Percentiles rank a stretch among this genome's conserved stretches.
Conservation (phyloP, 2,888 invertebrate species). For the Blastobasis lacticolella region DNA sequence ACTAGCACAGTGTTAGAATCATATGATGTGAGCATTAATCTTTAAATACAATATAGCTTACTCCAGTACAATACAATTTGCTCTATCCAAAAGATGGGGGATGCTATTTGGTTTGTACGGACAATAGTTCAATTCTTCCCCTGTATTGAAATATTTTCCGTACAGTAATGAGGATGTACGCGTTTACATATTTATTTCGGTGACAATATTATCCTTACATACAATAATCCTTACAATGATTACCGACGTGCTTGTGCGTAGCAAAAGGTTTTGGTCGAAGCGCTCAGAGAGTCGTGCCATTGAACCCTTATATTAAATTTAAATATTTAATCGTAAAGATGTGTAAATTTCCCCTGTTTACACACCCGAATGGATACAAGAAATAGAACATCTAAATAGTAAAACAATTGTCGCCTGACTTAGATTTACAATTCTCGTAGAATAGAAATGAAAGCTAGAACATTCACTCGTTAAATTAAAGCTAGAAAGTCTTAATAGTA, state of each 20-base stretch:
- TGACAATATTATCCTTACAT: slow-evolving; percentile 15
- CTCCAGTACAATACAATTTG: slow-evolving; percentile 31
- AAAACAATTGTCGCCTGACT: slow-evolving; percentile 28
- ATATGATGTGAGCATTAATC: slow-evolving; percentile 65
- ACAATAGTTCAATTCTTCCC: slow-evolving; percentile 68
- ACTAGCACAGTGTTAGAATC: slow-evolving; percentile 67
- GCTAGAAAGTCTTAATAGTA: slow-evolving; percentile 49
- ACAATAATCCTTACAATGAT: slow-evolving; percentile 15
- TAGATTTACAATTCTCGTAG: slow-evolving; percentile 59
- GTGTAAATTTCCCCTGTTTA: slow-evolving; percentile 73
- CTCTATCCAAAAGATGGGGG: slow-evolving; percentile 31
- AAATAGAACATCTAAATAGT: slow-evolving; percentile 19
- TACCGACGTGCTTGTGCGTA: slow-evolving; percentile 54
- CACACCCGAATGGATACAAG: slow-evolving; percentile 40
- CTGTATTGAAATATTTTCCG: slow-evolving; percentile 62
- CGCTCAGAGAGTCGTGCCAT: slow-evolving; percentile 46
- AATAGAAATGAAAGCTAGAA: slow-evolving; percentile 37
- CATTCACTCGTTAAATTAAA: slow-evolving; percentile 36
- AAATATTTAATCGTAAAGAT: slow-evolving; percentile 19
- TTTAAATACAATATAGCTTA: slow-evolving; percentile 47
- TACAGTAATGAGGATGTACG: slow-evolving; percentile 15
- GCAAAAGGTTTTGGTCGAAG: slow-evolving; percentile 54
- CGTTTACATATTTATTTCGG: slow-evolving; percentile 18
- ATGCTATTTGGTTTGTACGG: slow-evolving; percentile 23
- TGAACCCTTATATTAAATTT: slow-evolving; percentile 22